A percentile compares a stretch with the other conserved stretches of the same genome.
Conservation (phyloP, 2,797 vertebrate species). For the Helostoma temminkii region DNA sequence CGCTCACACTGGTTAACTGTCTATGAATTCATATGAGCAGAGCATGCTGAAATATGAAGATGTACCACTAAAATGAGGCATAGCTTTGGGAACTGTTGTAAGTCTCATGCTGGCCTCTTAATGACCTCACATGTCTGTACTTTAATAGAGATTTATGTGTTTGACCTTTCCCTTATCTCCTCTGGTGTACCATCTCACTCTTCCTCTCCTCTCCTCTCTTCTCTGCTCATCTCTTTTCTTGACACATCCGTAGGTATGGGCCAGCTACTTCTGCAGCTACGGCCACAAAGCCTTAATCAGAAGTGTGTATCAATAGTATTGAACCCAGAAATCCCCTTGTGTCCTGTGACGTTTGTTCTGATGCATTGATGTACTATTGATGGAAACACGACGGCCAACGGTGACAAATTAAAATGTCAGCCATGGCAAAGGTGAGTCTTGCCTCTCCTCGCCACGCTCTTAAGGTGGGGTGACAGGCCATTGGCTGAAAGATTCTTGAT, state of each 20-base stretch:
- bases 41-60: constrained; percentile 40
- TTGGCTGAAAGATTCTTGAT: constrained; percentile 72
- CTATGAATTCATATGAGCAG: constrained; percentile 22
- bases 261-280: constrained; percentile 30
- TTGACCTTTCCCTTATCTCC: constrained; percentile 55
- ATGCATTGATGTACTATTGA: constrained; percentile 81
- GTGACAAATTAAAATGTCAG: constrained; percentile 86
- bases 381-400: constrained; percentile 67
- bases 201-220: constrained; percentile 15
- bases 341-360: constrained; percentile 74
- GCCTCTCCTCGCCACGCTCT: constrained; percentile 62
- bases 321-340: constrained; percentile 70
- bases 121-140: constrained; percentile 35
- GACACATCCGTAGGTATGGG: constrained; percentile 15
- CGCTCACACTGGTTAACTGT: constrained; percentile 11
- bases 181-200: constrained; percentile 27
- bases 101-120: constrained; percentile 35
- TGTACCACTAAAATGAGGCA: constrained; percentile 34
- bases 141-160: constrained; percentile 47
- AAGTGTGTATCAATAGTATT: constrained; percentile 72
- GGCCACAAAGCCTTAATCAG: constrained; percentile 72
- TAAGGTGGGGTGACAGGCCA: constrained; percentile 75
- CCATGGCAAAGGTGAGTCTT: constrained; percentile 79
- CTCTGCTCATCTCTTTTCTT: constrained; percentile 19
- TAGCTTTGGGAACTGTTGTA: constrained; percentile 35